Percentiles rank a stretch among this genome's conserved stretches.
These are phyloP conservation scores for Phortica magna DNA, from an alignment of 2,888 invertebrate genomes.

Conservation along the genomic window DNA sequence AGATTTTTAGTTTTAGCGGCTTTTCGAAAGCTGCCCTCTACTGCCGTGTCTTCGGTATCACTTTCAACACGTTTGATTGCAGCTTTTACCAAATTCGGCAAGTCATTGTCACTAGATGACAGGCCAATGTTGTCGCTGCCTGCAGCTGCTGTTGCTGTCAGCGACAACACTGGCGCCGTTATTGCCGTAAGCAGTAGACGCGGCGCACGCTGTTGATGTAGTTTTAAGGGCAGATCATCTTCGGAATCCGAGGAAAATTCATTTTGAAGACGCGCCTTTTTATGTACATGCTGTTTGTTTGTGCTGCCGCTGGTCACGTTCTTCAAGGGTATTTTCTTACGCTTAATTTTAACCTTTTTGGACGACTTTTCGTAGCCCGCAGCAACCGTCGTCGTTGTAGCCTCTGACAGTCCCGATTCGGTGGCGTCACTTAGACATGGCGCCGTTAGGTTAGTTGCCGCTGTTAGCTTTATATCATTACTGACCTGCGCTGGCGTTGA, in stretches of 20 bases:
- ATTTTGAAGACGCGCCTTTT: constrained; percentile 41
- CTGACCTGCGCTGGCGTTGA: constrained; percentile 26
- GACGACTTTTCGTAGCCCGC: constrained; percentile 50
- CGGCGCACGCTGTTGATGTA: constrained; percentile 70
- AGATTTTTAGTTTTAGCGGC: constrained; percentile 74
- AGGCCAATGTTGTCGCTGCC: constrained; percentile 69
- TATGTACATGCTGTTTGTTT: constrained; percentile 43
- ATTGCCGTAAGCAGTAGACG: constrained; percentile 70
- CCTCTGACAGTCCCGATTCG: constrained; percentile 70
- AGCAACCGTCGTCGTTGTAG: constrained; percentile 58
- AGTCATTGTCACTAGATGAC: constrained; percentile 86
- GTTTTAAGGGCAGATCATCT: constrained; percentile 66
- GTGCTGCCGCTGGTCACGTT: constrained; percentile 39
- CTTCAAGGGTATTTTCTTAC: constrained; percentile 68
- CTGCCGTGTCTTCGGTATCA: constrained; percentile 82
- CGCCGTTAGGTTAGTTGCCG: constrained; percentile 22
- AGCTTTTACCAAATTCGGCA: constrained; percentile 86
- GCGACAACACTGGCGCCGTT: constrained; percentile 36
- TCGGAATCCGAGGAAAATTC: constrained; percentile 70
- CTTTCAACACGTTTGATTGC: constrained; percentile 87
- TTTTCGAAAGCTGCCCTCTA: constrained; percentile 50
- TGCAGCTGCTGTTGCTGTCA: constrained; percentile 33
- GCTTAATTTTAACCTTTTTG: constrained; percentile 73
- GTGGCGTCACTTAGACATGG: constrained; percentile 62
- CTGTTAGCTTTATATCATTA: background rate